A percentile compares a stretch with the other conserved stretches of the same genome.
These are phyloP conservation scores for Taxidea taxus DNA, from an alignment of 2,113 vertebrate genomes.

Conservation along the genomic window DNA sequence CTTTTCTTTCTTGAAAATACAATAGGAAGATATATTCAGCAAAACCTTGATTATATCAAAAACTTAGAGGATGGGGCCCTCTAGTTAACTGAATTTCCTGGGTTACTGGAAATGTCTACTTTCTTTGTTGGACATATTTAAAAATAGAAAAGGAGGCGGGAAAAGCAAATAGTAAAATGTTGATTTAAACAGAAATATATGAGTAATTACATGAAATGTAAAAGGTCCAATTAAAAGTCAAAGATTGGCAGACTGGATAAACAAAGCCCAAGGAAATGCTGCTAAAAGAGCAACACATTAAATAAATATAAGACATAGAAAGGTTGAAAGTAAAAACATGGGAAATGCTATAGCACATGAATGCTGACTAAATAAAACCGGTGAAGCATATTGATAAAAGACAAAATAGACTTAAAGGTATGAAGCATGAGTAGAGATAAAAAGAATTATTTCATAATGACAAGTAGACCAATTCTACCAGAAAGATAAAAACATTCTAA, in stretches of 20 bases:
- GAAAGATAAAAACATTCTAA: neutral
- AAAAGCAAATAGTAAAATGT: neutral
- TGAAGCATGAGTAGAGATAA: neutral
- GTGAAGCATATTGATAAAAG: neutral
- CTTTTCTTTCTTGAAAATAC: constrained; percentile 19
- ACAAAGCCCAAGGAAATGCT: neutral
- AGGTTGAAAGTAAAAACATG: neutral
- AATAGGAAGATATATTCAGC: neutral
- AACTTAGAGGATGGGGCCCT: neutral
- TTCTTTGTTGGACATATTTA: neutral
- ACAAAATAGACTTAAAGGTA: neutral
- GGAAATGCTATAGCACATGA: neutral
- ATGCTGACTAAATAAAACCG: neutral
- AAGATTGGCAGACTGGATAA: neutral
- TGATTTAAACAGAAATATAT: constrained; percentile 17
- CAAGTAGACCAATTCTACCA: neutral
- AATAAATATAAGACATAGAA: constrained; percentile 1
- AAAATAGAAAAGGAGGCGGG: neutral
- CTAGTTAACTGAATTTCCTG: neutral
- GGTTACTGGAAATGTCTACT: neutral
- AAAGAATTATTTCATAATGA: neutral
- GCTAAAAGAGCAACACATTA: neutral
- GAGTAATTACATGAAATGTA: neutral
- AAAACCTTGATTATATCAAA: neutral
- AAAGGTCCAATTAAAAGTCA: neutral